Evolutionary conservation across 2,888 invertebrate genomes (phyloP), one percentile per base, ranked within the genome.

Genomic region (Strigamia transsilvanica): DNA sequence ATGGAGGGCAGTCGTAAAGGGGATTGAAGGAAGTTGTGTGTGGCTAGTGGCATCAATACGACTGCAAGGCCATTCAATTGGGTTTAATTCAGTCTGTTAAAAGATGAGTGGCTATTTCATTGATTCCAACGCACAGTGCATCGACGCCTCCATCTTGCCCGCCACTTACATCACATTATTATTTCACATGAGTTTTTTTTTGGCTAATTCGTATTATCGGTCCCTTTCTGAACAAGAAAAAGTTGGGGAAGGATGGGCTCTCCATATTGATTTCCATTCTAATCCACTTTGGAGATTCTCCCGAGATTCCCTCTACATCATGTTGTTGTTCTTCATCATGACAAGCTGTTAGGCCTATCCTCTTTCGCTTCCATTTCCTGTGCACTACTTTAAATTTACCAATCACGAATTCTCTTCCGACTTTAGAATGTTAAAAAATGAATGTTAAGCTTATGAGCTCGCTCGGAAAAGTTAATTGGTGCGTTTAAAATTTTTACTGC

Each of bases 311-410:
- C 56, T 18, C 56, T 56, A 56, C 56, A 56, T 56, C 56, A 56
- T 56, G 56, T 56, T 56, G 56, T 56, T 56, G 56, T 56, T 56
- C 56, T 56, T 18, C 21, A 56, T 56, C 56, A 56, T 56, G 56
- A 56, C 56, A 56, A 56, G 56, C 56, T 56, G 56, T 56, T 56
- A 56, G 56, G 56, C 56, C 56, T 56, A 56, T 56, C 56, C 56
- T 56, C 56, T 56, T 56, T 56, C 56, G 21, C 56, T 18, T 56
- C 18, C 56, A 56, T 56, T 56, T 56, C 56, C 56, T n/a, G 56
- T 18, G 56, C 56, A 56, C 56, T 56, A 56, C 56, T 56, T 56
- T 56, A 56, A 56, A 56, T 56, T 56, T 56, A 15, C 21, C 18
- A 56, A 56, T 56, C 56, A 56, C 21, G 18, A 18, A 18, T 56